These are phyloP conservation scores for Drosophila tropicalis DNA, from an alignment of 1,140 invertebrate genomes.

Conservation along the genomic window DNA sequence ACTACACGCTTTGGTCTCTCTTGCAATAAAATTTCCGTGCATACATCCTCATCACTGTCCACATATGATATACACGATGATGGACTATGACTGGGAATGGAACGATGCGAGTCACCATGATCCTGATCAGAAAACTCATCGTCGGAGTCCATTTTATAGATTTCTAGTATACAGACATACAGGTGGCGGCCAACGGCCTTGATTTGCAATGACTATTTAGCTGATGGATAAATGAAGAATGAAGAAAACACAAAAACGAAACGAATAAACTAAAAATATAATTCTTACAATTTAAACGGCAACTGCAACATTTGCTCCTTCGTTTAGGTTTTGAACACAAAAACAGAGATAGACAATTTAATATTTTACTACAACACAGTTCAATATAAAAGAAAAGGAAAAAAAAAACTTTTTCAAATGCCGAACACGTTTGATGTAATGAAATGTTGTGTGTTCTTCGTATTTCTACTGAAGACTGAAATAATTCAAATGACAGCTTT, in stretches of 20 bases:
- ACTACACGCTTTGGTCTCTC: slow-evolving; percentile 86
- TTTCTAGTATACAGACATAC: not conserved
- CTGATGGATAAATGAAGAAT: not conserved
- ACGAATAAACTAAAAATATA: no score
- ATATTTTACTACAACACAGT: slow-evolving; percentile 1
- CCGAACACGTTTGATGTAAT: slow-evolving; percentile 40
- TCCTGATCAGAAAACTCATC: slow-evolving; percentile 92
- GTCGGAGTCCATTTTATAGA: slow-evolving; percentile 91
- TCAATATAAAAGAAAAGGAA: slow-evolving; percentile 10
- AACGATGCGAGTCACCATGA: slow-evolving; percentile 93
- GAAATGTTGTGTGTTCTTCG: slow-evolving; percentile 50
- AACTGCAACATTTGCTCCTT: slow-evolving; percentile 20
- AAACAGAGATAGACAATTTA: not conserved
- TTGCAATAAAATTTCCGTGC: slow-evolving; percentile 93
- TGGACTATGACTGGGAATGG: slow-evolving; percentile 42
- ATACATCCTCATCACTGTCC: slow-evolving; percentile 91
- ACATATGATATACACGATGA: slow-evolving; percentile 90
- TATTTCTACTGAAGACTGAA: slow-evolving; percentile 63
- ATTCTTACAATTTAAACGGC: slow-evolving; percentile 14
- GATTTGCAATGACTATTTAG: slow-evolving; percentile 23
- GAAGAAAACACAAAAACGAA: no score
- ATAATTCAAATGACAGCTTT: slow-evolving; percentile 2
- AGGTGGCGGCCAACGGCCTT: not conserved
- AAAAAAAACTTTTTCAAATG: slow-evolving; percentile 26
- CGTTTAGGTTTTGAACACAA: slow-evolving; percentile 1